Evolutionary conservation across 1,140 invertebrate species (phyloP), one percentile per base, ranked within the genome.

Genomic region (Ceratina japonica): DNA sequence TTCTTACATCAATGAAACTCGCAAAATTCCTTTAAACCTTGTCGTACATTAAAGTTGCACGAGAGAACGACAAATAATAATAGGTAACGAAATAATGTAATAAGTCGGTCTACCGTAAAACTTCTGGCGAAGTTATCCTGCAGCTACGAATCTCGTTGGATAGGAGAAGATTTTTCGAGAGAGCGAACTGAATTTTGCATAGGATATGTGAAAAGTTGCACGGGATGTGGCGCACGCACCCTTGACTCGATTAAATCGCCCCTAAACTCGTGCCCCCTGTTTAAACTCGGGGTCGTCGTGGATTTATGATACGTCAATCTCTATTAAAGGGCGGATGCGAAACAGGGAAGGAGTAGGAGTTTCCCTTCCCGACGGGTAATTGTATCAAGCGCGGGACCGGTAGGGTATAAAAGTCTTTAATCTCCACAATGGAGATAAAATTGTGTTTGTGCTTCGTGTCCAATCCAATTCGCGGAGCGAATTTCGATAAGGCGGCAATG

Each of bases 301-400:
- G 24, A 70, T 70, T 70, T 56, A 70, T 54, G 66, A 70, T 56
- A 58, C 66, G 66, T 70, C 66, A 56, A 70, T 70, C 66, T 70
- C 51, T 56, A 70, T 70, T 70, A 70, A 70, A 70, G 56, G 51
- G 66, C 51, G 24, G 54, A 7, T 12, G n/a, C 44, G 37, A 66
- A 66, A 70, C 66, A 31, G 66, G 52, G 52, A 70, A 70, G 37
- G 51, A 54, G 66, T 52, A 12, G 49, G 24, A 54, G 66, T 31
- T 27, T 70, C 66, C 24, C 66, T 70, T 31, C 27, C 49, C n/a
- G n/a, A 44, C 31, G 66, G n/a, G n/a, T 69, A 69, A 69, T 70
- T 70, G 66, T 56, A 70, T 70, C 66, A 37, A 31, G 66, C 65
- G 20, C 12, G 44, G 22, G 52, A n/a, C 24, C 52, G 8, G 16